Conservation (phyloP, 1,140 invertebrate species). For the Pseudomyrmex dendroicus region DNA sequence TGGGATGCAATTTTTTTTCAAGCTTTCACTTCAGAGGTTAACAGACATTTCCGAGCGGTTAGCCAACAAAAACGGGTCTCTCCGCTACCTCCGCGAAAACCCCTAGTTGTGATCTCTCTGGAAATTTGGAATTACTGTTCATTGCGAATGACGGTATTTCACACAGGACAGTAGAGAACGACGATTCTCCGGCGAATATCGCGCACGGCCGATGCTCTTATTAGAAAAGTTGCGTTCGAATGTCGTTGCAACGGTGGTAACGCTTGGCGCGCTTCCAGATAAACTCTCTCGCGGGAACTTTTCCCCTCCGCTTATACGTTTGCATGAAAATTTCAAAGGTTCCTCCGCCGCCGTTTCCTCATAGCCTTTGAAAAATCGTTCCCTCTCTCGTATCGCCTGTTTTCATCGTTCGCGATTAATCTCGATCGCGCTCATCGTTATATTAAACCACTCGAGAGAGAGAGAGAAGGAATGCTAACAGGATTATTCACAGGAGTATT, state of each 20-base stretch:
- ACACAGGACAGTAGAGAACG: neutral
- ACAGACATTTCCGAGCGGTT: constrained; percentile 11
- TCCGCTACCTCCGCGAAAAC: neutral
- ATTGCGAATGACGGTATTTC: constrained; percentile 3
- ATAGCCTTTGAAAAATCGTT: constrained; percentile 24
- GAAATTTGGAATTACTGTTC: constrained; percentile 39
- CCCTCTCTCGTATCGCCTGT: neutral
- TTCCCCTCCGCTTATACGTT: constrained; percentile 32
- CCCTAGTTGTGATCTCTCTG: neutral
- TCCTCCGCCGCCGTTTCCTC: neutral
- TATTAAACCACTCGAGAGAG: neutral
- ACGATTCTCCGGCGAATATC: neutral
- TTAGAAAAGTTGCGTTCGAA: constrained; percentile 43
- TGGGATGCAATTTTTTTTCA: constrained; percentile 41
- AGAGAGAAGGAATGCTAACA: neutral
- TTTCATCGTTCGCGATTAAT: constrained; percentile 37
- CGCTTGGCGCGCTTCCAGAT: constrained; percentile 60
- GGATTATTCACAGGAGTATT: neutral
- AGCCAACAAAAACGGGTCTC: neutral
- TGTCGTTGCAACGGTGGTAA: constrained; percentile 52
- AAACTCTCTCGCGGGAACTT: constrained; percentile 32
- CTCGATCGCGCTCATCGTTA: constrained; percentile 9
- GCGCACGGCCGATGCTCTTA: constrained; percentile 30
- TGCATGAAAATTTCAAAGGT: constrained; percentile 36
- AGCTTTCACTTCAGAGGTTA: constrained; percentile 14